phyloP scores from a whole-genome alignment of 2,797 vertebrate genomes.

The Galago senegalensis region DNA sequence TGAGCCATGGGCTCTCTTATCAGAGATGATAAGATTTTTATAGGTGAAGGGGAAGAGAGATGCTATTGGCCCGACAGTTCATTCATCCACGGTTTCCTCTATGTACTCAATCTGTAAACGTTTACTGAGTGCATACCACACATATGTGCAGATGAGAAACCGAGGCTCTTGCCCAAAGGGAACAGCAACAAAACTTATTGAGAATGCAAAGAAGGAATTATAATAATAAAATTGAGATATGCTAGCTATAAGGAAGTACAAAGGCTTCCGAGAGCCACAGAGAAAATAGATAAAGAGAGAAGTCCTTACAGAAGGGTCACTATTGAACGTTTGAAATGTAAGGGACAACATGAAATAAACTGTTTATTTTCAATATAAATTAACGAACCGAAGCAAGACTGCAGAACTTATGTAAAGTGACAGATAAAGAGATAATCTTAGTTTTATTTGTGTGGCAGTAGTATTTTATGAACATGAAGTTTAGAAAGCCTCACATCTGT shows the following conservation, averaged over 20 bases:
- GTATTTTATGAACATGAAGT: background rate
- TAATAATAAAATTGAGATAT: background rate
- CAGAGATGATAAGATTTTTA: background rate
- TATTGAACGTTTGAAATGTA: background rate
- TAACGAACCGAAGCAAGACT: background rate
- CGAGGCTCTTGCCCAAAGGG: background rate
- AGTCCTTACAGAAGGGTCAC: background rate
- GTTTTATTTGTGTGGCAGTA: background rate
- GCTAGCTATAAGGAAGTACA: no score
- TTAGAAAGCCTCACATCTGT: background rate
- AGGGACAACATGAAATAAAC: background rate
- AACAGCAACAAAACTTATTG: background rate
- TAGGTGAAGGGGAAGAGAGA: background rate
- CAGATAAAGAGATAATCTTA: background rate
- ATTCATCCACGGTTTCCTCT: background rate
- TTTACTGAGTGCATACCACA: background rate
- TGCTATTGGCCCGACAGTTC: background rate
- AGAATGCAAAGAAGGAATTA: background rate
- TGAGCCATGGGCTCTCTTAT: no score
- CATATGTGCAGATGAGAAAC: background rate
- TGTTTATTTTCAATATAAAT: background rate
- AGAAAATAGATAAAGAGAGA: background rate
- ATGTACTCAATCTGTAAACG: background rate
- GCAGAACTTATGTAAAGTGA: background rate
- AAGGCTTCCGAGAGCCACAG: background rate